Evolutionary conservation across 2,888 invertebrate species (phyloP), one percentile per base, ranked within the genome.

Genomic region (Plagodis dolabraria): DNA sequence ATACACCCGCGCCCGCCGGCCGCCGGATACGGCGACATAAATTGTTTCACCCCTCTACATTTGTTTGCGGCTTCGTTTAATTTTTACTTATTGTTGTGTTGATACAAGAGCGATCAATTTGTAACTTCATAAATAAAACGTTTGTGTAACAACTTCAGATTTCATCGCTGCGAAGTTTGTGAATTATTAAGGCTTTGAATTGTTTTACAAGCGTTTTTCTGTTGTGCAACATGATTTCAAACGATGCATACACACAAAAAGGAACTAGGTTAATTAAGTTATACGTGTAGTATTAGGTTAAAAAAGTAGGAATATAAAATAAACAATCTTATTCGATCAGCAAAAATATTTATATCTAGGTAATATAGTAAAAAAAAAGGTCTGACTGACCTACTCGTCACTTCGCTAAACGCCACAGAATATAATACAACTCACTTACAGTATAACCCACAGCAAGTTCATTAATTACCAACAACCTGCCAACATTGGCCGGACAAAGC

Each of bases 51-150:
- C 75, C 76, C 76, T 73, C 67, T 80, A 80, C 85, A 83, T 86
- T 88, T 89, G 86, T 89, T 87, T 87, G 88, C 65, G 86, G 88
- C 76, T 82, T 81, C 83, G 76, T 86, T 85, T 86, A 82, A 86
- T 83, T 84, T 22, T 83, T 82, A 80, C 79, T 82, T 83, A 85
- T 84, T 83, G 82, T 78, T 67, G 72, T 76, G 77, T 76, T 72
- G 71, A 75, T 76, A 48, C 53, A 57, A 51, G 42, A 12, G 51
- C 58, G 47, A 62, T 57, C 52, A 59, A 63, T 49, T 56, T 50
- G 59, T 48, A 42, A 44, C 46, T 49, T 55, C 50, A 57, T 40
- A 56, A 62, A 62, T 48, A 60, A 52, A 36, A 33, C 5, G 33
- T 51, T 53, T 46, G 43, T 42, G 43, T 57, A 42, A 42, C 36